Conservation (phyloP, 2,797 vertebrate species). For the Acipenser ruthenus region DNA sequence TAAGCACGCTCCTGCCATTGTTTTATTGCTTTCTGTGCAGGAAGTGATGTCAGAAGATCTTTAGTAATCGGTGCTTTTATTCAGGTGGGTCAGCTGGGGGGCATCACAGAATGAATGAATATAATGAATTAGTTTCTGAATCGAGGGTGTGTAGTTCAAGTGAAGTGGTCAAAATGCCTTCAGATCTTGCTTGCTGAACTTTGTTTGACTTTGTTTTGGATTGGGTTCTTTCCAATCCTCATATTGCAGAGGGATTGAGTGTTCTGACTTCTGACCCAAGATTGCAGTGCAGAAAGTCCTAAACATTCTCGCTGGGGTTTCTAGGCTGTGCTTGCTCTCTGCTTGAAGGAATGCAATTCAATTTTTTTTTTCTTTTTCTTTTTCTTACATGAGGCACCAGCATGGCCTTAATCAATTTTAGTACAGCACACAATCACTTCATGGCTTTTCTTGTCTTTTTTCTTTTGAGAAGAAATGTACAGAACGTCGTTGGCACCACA, state of each 20-base stretch:
- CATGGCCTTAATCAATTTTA: slow-evolving; percentile 45
- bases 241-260: slow-evolving; percentile 22
- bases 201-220: slow-evolving; percentile 16
- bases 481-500: slow-evolving; percentile 37
- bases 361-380: slow-evolving; percentile 39
- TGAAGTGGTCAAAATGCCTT: not conserved
- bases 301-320: slow-evolving; percentile 25
- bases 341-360: slow-evolving; percentile 15
- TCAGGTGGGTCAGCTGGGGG: no score
- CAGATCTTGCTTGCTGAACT: slow-evolving; percentile 25
- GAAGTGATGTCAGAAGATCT: no score
- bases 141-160: not conserved
- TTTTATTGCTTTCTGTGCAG: no score
- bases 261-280: slow-evolving; percentile 10
- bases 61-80: no score
- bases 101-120: no score
- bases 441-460: slow-evolving; percentile 30
- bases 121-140: no score
- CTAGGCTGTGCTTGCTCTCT: not conserved
- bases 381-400: slow-evolving; percentile 15
- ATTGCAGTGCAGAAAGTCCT: slow-evolving; percentile 19
- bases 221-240: slow-evolving; percentile 26
- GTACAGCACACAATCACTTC: slow-evolving; percentile 34
- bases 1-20: no score
- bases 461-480: slow-evolving; percentile 37